Evolutionary conservation across 2,113 vertebrate genomes (phyloP), one percentile per base, ranked within the genome.

Genomic region (Campylorhamphus procurvoides): DNA sequence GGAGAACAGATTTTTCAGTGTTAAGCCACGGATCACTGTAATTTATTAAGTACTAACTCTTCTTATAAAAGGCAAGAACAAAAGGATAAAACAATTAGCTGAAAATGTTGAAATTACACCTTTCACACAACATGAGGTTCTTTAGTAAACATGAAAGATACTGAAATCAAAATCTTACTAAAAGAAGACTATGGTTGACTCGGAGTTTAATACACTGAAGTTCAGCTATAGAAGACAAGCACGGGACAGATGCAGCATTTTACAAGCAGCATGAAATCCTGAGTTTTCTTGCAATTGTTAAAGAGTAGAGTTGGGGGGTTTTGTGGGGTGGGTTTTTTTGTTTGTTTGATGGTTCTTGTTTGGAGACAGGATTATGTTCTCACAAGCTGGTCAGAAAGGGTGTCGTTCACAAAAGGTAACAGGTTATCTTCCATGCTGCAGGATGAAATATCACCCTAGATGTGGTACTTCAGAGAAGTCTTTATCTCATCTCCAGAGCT

Each of bases 391-490:
- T 5, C 12, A 92, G 23, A 19, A 84, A 4, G 7, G 23, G 72
- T 86, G 60, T 67, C 46, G 53, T 49, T 96, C 92, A 94, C 71
- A 72, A 59, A 66, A 93, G 83, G 88, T 64, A 90, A 77, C 53
- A 74, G 90, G 64, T 94, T 94, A 93, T 62, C 95, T 94, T 90
- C 78, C 79, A 86, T 6, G 28, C 59, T 66, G 67, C 46, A 69
- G 96, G 94, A 97, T 97, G 92, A 97, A 97, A 97, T 97, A 94
- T 93, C 96, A 97, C 18, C 63, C 94, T 50, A 67, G 71, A 76
- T 20, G 31, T 40, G 53, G 74, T 60, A 79, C 62, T 85, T 85
- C 71, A 89, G 85, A 91, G 40, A 90, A 80, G 63, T 92, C 69
- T 81, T 84, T 74, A 91, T 90, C 90, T 87, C 69, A 39, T 82